Percentiles rank a stretch among this genome's conserved stretches.
These are phyloP conservation scores for Lampris incognitus DNA, from an alignment of 2,113 vertebrate species.

Conservation along the genomic window DNA sequence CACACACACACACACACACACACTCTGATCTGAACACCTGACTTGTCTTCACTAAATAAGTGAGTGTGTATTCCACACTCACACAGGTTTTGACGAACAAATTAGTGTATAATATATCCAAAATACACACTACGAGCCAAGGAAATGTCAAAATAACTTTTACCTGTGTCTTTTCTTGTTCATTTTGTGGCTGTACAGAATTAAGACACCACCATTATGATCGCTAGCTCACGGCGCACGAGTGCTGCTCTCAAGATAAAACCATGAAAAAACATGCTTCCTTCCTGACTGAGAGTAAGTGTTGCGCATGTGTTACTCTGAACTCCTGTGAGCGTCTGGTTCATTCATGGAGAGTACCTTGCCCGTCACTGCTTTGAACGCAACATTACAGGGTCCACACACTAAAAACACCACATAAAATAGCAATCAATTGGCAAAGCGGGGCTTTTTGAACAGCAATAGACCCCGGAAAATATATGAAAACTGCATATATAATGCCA, in stretches of 20 bases:
- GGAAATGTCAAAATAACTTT: constrained; percentile 11
- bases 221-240: constrained; percentile 26
- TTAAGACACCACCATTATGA: constrained; percentile 4
- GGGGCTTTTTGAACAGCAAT: background rate
- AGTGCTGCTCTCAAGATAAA: constrained; percentile 30
- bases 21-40: background rate
- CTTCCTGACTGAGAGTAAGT: constrained; percentile 71
- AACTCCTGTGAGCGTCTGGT: constrained; percentile 71
- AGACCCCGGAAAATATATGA: background rate
- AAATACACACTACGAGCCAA: background rate
- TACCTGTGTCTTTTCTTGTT: background rate
- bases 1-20: background rate
- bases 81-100: no score
- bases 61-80: background rate
- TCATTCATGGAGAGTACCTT: constrained; percentile 78
- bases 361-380: constrained; percentile 65
- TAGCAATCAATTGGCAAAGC: constrained; percentile 15
- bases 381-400: constrained; percentile 20
- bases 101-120: background rate
- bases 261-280: constrained; percentile 66
- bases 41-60: background rate
- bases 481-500: background rate
- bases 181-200: constrained; percentile 17
- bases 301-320: constrained; percentile 65
- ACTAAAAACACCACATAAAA: constrained; percentile 15